Percentiles rank a stretch among this genome's conserved stretches.
Evolutionary conservation across 2,888 invertebrate species (phyloP).

Genomic region (Timandra comae): DNA sequence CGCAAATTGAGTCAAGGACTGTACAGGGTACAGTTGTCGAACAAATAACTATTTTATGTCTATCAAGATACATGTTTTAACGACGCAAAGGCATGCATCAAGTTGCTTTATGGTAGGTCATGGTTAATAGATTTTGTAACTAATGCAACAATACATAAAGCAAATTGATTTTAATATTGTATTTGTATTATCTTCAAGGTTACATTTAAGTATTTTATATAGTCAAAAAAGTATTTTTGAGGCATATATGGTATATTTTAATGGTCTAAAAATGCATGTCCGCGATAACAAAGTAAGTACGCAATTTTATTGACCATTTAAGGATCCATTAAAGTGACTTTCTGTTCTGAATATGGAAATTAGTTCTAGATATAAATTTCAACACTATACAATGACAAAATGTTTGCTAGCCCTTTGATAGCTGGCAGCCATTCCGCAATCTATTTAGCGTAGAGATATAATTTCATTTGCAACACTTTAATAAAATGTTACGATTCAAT

Average conservation of each 20-base stretch:
- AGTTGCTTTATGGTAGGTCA: slow-evolving; percentile 4
- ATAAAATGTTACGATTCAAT: not conserved
- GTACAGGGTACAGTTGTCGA: not conserved
- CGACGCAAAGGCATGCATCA: slow-evolving; percentile 2
- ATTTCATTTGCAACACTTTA: slow-evolving; percentile 1
- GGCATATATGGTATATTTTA: too few relatives aligned
- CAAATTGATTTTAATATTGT: too few relatives aligned
- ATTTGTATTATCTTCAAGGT: too few relatives aligned
- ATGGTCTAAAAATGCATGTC: too few relatives aligned
- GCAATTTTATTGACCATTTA: slow-evolving; percentile 32
- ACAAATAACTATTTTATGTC: not conserved
- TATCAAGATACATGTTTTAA: slow-evolving; percentile 13
- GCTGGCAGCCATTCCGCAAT: slow-evolving; percentile 3
- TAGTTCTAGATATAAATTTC: slow-evolving; percentile 23
- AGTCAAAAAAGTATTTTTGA: too few relatives aligned
- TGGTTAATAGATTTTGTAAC: too few relatives aligned
- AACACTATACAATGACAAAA: slow-evolving; percentile 30
- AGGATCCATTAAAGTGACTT: slow-evolving; percentile 31
- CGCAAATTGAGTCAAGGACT: slow-evolving; percentile 4
- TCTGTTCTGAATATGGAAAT: slow-evolving; percentile 35
- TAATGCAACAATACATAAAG: too few relatives aligned
- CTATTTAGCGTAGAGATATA: slow-evolving; percentile 4
- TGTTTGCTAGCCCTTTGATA: slow-evolving; percentile 14
- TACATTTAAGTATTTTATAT: too few relatives aligned
- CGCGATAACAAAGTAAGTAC: too few relatives aligned